Evolutionary conservation across 2,797 vertebrate genomes (phyloP), one percentile per base, ranked within the genome.

Genomic region (Diplodus puntazzo): DNA sequence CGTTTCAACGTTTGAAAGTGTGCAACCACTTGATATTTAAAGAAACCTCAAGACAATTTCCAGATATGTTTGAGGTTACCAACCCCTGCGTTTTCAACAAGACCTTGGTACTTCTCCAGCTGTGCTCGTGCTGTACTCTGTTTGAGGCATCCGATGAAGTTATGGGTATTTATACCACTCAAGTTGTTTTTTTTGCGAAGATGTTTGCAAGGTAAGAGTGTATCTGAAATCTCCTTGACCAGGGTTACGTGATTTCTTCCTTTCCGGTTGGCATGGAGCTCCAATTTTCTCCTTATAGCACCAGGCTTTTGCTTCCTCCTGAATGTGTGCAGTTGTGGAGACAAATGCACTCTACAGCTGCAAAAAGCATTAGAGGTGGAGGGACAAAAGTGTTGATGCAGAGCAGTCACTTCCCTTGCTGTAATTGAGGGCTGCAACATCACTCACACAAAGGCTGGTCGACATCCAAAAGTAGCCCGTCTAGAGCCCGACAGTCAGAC

Each of bases 351-450:
- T 91, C 73, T 68, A 78, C 89, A 89, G 88, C 93, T 95, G 94
- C 78, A 84, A 88, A 94, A 93, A 74, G 76, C 91, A 94, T 95
- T 89, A 91, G 75, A 68, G 67, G 71, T 75, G 66, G 52, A 34
- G 62, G 23, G 54, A 17, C 69, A 60, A 61, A 80, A 61, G 85
- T 81, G 85, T 74, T 83, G 87, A 80, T 73, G 80, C 63, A 76
- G 81, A 89, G 83, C 79, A 87, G 77, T 85, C 80, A 85, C 77
- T 89, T 89, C 83, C 69, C 75, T 54, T 12, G 70, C 64, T 77
- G 86, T 89, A 87, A 93, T 84, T 67, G 84, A 79, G 83, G 77
- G 73, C 80, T 88, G 81, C 77, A 84, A 85, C 83, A 85, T 89
- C 85, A 66, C 87, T 93, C 88, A 90, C 88, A 82, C 74, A 81